phyloP scores from a whole-genome alignment of 1,140 invertebrate species.

The Procambarus virginalis region DNA sequence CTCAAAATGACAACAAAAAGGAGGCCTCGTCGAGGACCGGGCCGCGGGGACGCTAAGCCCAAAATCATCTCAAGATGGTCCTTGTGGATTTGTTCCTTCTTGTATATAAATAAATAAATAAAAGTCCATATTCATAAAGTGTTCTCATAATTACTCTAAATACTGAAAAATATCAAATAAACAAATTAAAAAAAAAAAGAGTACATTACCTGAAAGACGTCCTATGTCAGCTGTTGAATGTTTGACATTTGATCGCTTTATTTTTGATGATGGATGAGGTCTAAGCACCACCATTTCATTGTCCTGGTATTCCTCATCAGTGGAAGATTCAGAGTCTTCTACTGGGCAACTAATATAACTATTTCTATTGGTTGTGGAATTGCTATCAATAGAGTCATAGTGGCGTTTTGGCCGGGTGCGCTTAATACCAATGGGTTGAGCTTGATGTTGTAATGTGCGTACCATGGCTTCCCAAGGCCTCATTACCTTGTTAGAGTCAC shows the following conservation, averaged over 20 bases:
- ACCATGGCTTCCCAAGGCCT: conserved; percentile 84
- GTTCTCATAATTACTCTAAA: background rate
- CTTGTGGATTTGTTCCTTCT: no score
- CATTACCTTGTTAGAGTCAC: conserved; percentile 81
- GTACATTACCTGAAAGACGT: conserved; percentile 45
- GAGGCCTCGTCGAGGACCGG: no score
- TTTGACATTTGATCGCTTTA: conserved; percentile 74
- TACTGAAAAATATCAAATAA: background rate
- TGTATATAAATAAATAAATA: no score
- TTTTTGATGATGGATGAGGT: conserved; percentile 47
- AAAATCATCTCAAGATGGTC: no score
- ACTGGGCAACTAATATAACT: conserved; percentile 46
- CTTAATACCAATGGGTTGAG: conserved; percentile 65
- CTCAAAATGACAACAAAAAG: no score
- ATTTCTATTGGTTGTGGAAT: conserved; percentile 35
- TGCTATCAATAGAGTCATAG: conserved; percentile 62
- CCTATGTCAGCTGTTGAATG: conserved; percentile 24
- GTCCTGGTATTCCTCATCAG: conserved; percentile 78
- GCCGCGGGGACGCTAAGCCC: no score
- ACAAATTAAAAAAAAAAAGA: background rate
- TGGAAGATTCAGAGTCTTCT: conserved; percentile 79
- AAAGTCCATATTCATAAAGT: no score
- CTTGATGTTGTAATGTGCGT: conserved; percentile 39
- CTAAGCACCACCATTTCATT: conserved; percentile 77
- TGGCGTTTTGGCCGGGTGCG: conserved; percentile 31